Evolutionary conservation across 2,797 vertebrate species (phyloP).

Genomic region (Galaxias olidus): DNA sequence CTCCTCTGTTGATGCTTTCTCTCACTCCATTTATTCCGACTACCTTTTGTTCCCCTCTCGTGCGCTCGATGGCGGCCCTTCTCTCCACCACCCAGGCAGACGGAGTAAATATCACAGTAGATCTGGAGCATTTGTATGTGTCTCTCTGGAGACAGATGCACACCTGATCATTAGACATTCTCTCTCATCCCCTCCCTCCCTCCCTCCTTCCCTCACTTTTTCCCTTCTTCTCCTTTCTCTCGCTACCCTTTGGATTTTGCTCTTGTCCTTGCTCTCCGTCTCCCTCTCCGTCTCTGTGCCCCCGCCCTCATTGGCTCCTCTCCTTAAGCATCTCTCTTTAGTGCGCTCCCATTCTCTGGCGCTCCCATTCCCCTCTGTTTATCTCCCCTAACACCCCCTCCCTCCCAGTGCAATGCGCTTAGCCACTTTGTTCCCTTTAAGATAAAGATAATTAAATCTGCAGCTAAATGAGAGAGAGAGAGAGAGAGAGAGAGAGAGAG

Average conservation of each 20-base stretch:
- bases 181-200: constrained; percentile 8
- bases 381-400: constrained; percentile 54
- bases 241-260: no score
- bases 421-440: constrained; percentile 74
- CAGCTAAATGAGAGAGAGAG: constrained; percentile 64
- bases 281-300: constrained; percentile 30
- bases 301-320: neutral
- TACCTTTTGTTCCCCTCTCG: constrained; percentile 8
- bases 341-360: neutral
- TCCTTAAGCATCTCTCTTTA: neutral
- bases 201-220: neutral
- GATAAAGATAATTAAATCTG: constrained; percentile 78
- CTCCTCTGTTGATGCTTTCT: no score
- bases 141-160: constrained; percentile 56
- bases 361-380: constrained; percentile 51
- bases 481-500: constrained; percentile 65
- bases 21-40: neutral
- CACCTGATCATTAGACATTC: constrained; percentile 64
- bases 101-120: constrained; percentile 60
- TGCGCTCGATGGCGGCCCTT: constrained; percentile 29
- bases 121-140: constrained; percentile 62
- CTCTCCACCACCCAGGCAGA: constrained; percentile 37
- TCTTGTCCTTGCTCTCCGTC: constrained; percentile 7
- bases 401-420: constrained; percentile 55
- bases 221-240: neutral